A percentile compares a stretch with the other conserved stretches of the same genome.
These are phyloP conservation scores for Cephus sareptanus DNA, from an alignment of 2,888 invertebrate genomes.

Conservation along the genomic window DNA sequence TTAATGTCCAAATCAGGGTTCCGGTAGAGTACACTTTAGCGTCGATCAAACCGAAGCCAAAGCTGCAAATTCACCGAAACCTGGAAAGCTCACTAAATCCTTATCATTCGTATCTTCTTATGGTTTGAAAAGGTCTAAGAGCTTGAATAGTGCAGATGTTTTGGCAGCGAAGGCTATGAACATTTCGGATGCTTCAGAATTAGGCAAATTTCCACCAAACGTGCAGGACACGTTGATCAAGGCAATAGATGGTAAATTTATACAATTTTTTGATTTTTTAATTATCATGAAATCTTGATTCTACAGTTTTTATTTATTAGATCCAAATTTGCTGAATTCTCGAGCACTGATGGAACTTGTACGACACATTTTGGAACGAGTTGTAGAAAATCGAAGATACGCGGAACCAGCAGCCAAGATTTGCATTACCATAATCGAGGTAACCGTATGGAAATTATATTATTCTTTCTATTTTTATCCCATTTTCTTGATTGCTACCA, in stretches of 20 bases:
- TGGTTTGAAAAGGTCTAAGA: conserved; percentile 84
- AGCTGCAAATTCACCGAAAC: conserved; percentile 37
- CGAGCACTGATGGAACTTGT: conserved; percentile 87
- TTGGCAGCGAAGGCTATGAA: conserved; percentile 71
- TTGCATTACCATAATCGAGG: conserved; percentile 87
- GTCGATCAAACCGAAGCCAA: conserved; percentile 33
- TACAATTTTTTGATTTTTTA: conserved; percentile 1
- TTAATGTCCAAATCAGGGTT: conserved; percentile 35
- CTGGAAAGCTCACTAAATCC: conserved; percentile 60
- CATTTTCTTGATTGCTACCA: neutral
- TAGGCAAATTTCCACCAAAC: conserved; percentile 80
- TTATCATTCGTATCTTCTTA: conserved; percentile 60
- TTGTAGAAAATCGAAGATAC: conserved; percentile 82
- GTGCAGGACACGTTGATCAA: conserved; percentile 80
- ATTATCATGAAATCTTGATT: neutral
- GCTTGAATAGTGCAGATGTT: conserved; percentile 82
- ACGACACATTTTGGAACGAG: conserved; percentile 82
- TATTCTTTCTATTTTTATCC: conserved; percentile 1
- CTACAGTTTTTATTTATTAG: conserved; percentile 58
- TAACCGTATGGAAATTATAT: conserved; percentile 33
- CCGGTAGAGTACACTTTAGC: conserved; percentile 24
- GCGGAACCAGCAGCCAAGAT: conserved; percentile 87
- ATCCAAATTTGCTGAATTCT: conserved; percentile 82
- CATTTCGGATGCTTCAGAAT: conserved; percentile 75
- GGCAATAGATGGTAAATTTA: conserved; percentile 75